Evolutionary conservation across 2,113 vertebrate species (phyloP).

Genomic region (Triplophysa dalaica): DNA sequence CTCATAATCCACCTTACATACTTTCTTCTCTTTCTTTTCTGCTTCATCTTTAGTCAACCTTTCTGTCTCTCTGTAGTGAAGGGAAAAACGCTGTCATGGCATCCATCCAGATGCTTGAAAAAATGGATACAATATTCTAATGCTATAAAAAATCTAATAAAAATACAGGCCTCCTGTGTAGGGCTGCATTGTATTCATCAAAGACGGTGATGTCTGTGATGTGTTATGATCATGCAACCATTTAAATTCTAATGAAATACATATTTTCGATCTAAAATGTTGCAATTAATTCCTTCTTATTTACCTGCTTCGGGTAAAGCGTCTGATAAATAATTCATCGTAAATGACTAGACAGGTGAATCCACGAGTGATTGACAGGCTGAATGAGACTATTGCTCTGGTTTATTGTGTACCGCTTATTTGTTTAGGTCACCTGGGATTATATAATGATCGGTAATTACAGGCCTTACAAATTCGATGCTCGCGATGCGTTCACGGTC

Average conservation of each 20-base stretch:
- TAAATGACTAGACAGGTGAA: too few relatives aligned
- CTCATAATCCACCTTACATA: not conserved
- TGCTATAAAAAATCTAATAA: too few relatives aligned
- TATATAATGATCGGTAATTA: not conserved
- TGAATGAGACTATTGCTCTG: not conserved
- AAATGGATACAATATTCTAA: too few relatives aligned
- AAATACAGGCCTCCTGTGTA: too few relatives aligned
- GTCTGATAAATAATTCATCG: too few relatives aligned
- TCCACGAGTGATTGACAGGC: not conserved
- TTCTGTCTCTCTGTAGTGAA: not conserved
- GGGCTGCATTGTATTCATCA: too few relatives aligned
- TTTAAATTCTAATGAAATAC: too few relatives aligned
- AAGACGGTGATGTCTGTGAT: too few relatives aligned
- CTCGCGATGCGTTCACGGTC: slow-evolving; percentile 43
- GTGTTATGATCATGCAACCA: too few relatives aligned
- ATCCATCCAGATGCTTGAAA: too few relatives aligned
- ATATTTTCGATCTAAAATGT: too few relatives aligned
- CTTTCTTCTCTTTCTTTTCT: not conserved
- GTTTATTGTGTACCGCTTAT: not conserved
- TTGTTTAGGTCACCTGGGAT: not conserved
- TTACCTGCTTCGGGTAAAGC: not conserved
- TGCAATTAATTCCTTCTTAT: not conserved
- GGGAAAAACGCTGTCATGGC: too few relatives aligned
- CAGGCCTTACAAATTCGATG: not conserved
- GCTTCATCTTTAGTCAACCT: not conserved